These are phyloP conservation scores for Orthochromis indermauri DNA, from an alignment of 2,113 vertebrate species.

Conservation along the genomic window DNA sequence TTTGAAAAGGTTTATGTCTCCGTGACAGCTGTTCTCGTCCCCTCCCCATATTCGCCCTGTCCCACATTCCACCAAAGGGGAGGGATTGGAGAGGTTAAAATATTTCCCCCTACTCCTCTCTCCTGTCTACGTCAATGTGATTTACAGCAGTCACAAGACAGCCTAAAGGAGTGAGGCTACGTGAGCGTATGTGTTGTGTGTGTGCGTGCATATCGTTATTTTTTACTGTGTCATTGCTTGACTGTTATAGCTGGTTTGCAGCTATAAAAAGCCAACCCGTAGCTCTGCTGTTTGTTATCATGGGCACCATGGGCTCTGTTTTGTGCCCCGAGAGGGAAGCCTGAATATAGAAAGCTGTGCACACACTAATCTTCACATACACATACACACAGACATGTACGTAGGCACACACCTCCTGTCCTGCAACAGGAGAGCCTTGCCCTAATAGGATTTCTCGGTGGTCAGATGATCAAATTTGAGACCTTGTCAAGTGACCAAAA, in stretches of 20 bases:
- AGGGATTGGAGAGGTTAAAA: not conserved
- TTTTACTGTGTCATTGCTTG: not conserved
- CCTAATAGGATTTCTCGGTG: constrained; percentile 29
- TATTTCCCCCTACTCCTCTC: not conserved
- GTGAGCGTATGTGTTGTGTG: not conserved
- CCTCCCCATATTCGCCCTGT: not conserved
- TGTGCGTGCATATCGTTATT: not conserved
- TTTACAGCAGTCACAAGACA: constrained; percentile 45
- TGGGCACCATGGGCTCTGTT: constrained; percentile 20
- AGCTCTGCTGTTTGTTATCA: constrained; percentile 25
- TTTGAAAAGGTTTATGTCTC: not conserved
- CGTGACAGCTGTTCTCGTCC: constrained; percentile 30
- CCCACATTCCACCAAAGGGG: constrained; percentile 12
- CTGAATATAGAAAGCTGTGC: not conserved
- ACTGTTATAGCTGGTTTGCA: constrained; percentile 11
- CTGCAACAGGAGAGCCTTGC: constrained; percentile 51
- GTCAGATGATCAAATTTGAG: constrained; percentile 51
- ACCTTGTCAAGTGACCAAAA: constrained; percentile 39
- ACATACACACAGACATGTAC: not conserved
- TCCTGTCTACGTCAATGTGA: not conserved
- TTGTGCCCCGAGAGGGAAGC: not conserved
- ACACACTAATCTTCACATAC: not conserved
- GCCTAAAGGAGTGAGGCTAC: not conserved
- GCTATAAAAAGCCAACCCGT: not conserved
- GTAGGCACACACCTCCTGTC: not conserved